phyloP scores from a whole-genome alignment of 1,140 invertebrate species.

The Eufriesea mexicana region DNA sequence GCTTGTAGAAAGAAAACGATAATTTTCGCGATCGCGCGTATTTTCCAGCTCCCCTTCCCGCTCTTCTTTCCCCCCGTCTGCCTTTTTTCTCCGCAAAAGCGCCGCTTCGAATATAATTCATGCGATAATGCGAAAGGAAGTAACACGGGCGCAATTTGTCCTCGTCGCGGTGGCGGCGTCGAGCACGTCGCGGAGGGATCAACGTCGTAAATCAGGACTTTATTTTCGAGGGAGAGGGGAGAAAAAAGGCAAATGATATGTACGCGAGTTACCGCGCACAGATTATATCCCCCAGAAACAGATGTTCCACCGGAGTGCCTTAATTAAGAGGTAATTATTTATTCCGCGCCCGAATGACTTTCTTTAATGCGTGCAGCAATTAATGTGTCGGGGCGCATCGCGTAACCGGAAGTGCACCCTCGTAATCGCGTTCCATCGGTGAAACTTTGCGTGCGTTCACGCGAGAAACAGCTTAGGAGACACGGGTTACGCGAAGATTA shows the following conservation, averaged over 20 bases:
- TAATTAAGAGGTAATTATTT: constrained; percentile 74
- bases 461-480: neutral
- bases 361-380: constrained; percentile 57
- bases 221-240: constrained; percentile 65
- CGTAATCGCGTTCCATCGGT: neutral
- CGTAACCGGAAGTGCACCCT: constrained; percentile 30
- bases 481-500: neutral
- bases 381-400: constrained; percentile 37
- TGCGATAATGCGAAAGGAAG: constrained; percentile 66
- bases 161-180: constrained; percentile 60
- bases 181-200: constrained; percentile 54
- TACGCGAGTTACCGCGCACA: constrained; percentile 19
- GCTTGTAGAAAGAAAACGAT: neutral
- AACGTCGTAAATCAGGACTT: constrained; percentile 70
- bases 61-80: too few relatives aligned
- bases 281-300: constrained; percentile 66
- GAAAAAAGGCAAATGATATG: constrained; percentile 41
- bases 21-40: constrained; percentile 8
- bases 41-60: neutral
- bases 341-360: constrained; percentile 47
- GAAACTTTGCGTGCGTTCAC: constrained; percentile 13
- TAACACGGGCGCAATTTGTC: constrained; percentile 69
- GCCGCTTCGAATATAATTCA: constrained; percentile 63
- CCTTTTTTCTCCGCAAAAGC: constrained; percentile 17
- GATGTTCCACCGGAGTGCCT: constrained; percentile 66